These are phyloP conservation scores for Drosophila atripex DNA, from an alignment of 2,888 invertebrate genomes.

Conservation along the genomic window DNA sequence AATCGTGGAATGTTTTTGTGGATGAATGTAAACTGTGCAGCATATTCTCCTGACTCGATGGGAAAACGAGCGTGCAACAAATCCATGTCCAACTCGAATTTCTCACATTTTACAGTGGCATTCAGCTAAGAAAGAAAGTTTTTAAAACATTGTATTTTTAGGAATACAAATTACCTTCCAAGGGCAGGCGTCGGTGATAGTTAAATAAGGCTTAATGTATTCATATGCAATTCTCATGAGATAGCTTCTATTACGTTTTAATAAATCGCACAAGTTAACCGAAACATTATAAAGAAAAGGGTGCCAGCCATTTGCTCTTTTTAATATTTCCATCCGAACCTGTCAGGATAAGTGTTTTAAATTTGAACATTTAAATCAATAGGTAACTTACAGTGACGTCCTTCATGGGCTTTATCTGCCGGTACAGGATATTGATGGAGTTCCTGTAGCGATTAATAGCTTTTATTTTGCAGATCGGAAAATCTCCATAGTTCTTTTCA, in stretches of 20 bases:
- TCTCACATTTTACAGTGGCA: background rate
- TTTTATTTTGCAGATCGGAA: conserved; percentile 5
- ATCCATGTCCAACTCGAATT: conserved; percentile 14
- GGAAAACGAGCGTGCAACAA: conserved; percentile 11
- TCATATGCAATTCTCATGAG: conserved; percentile 3
- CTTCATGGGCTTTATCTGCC: background rate
- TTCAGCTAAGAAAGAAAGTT: background rate
- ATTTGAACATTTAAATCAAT: background rate
- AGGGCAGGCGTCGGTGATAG: background rate
- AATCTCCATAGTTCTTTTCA: background rate
- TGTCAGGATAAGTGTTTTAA: background rate
- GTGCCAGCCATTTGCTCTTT: conserved; percentile 44
- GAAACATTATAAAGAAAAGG: conserved; percentile 35
- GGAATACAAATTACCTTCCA: background rate
- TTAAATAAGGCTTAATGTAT: conserved; percentile 13
- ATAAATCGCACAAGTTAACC: background rate
- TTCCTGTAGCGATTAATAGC: conserved; percentile 15
- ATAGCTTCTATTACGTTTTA: background rate
- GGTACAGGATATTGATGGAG: background rate
- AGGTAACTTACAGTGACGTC: background rate
- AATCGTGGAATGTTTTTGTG: background rate
- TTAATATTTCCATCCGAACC: conserved; percentile 10
- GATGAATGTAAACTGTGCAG: background rate
- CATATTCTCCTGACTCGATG: conserved; percentile 19
- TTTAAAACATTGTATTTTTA: background rate